phyloP scores from a whole-genome alignment of 2,888 invertebrate species.

The Dasysyrphus albostriatus region DNA sequence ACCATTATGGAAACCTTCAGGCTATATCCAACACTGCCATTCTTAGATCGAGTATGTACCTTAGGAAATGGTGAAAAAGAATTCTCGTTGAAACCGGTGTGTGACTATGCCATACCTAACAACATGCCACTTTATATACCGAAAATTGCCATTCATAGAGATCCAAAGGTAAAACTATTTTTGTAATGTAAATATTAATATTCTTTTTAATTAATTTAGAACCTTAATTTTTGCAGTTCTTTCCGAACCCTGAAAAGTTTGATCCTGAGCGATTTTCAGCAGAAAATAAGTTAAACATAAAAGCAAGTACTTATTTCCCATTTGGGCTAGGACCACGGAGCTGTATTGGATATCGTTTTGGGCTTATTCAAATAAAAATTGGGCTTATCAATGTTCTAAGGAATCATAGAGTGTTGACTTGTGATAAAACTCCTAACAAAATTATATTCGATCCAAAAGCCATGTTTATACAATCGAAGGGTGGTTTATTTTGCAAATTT shows the following conservation, averaged over 20 bases:
- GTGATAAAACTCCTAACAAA: slow-evolving; percentile 77
- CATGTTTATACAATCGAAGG: slow-evolving; percentile 78
- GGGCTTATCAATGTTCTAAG: slow-evolving; percentile 81
- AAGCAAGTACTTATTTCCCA: slow-evolving; percentile 80
- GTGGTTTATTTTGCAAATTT: slow-evolving; percentile 79
- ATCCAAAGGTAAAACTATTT: slow-evolving; percentile 80
- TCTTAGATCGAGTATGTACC: slow-evolving; percentile 81
- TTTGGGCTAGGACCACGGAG: slow-evolving; percentile 82
- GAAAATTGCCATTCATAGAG: slow-evolving; percentile 80
- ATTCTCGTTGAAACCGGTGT: slow-evolving; percentile 80
- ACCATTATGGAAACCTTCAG: slow-evolving; percentile 82
- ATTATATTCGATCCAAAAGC: slow-evolving; percentile 80
- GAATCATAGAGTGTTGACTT: slow-evolving; percentile 79
- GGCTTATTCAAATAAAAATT: slow-evolving; percentile 80
- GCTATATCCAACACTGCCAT: slow-evolving; percentile 82
- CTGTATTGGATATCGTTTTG: slow-evolving; percentile 82
- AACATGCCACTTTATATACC: slow-evolving; percentile 82
- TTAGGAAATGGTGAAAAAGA: slow-evolving; percentile 76
- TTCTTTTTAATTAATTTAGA: neutral
- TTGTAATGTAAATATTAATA: neutral
- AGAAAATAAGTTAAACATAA: slow-evolving; percentile 78
- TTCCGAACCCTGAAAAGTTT: slow-evolving; percentile 80
- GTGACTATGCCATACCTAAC: slow-evolving; percentile 79
- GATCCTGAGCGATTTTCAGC: slow-evolving; percentile 82
- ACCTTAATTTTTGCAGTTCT: slow-evolving; percentile 77